Percentiles rank a stretch among this genome's conserved stretches.
These are phyloP conservation scores for Gila robusta DNA, from an alignment of 2,797 vertebrate species.

Conservation along the genomic window DNA sequence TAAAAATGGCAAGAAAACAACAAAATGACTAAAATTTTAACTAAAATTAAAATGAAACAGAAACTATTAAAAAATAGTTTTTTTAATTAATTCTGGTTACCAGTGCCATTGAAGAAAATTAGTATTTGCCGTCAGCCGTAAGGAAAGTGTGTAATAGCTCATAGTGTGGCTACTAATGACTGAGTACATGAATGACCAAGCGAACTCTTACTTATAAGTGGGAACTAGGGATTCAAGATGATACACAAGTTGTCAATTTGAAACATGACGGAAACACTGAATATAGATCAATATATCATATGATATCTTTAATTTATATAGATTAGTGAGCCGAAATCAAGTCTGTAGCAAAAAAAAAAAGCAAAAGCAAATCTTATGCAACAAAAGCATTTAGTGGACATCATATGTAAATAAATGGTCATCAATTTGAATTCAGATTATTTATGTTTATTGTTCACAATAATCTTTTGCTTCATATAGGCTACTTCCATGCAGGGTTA, in stretches of 20 bases:
- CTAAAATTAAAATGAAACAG: background rate
- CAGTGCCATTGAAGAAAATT: background rate
- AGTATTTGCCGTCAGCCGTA: background rate
- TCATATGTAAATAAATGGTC: background rate
- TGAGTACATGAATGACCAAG: background rate
- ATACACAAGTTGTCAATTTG: background rate
- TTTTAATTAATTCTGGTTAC: background rate
- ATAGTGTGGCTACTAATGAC: background rate
- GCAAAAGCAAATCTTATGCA: too few relatives aligned
- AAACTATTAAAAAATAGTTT: too few relatives aligned
- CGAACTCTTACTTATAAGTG: background rate
- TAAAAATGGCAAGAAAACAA: too few relatives aligned
- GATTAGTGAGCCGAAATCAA: background rate
- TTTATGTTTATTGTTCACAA: background rate
- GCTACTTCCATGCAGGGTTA: background rate
- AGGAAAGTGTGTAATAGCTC: too few relatives aligned
- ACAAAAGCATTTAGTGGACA: background rate
- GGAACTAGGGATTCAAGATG: background rate
- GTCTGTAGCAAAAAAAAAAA: too few relatives aligned
- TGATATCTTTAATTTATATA: background rate
- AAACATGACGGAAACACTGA: background rate
- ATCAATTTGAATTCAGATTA: background rate
- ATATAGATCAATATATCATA: background rate
- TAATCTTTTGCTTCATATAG: background rate
- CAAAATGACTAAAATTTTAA: too few relatives aligned